Evolutionary conservation across 2,888 invertebrate species (phyloP).

Genomic region (Caenorhabditis wallacei): DNA sequence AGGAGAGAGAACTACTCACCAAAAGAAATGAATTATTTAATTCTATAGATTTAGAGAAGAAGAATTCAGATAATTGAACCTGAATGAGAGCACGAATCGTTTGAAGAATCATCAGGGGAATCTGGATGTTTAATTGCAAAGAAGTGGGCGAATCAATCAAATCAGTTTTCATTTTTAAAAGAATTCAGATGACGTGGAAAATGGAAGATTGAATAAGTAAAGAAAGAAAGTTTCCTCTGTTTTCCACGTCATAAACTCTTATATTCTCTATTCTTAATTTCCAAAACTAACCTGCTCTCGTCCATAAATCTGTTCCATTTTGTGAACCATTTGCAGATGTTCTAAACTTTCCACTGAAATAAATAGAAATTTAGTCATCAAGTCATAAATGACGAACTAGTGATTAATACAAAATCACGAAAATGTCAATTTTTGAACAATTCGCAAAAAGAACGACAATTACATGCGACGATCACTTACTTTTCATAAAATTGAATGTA

Average conservation of each 20-base stretch:
- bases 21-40: slow-evolving; percentile 17
- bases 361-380: background rate
- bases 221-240: background rate
- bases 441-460: slow-evolving; percentile 18
- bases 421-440: slow-evolving; percentile 4
- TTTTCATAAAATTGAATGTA: slow-evolving; percentile 74
- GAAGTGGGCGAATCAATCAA: slow-evolving; percentile 31
- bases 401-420: slow-evolving; percentile 15
- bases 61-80: slow-evolving; percentile 56
- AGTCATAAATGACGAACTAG: background rate
- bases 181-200: slow-evolving; percentile 20
- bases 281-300: slow-evolving; percentile 59
- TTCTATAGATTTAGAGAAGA: slow-evolving; percentile 10
- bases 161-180: background rate
- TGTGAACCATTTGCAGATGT: slow-evolving; percentile 58
- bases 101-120: slow-evolving; percentile 46
- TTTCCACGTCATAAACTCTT: background rate
- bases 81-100: slow-evolving; percentile 60
- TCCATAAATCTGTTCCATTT: slow-evolving; percentile 63
- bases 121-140: slow-evolving; percentile 44
- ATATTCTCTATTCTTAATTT: background rate
- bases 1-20: slow-evolving; percentile 32
- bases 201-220: too few species aligned
- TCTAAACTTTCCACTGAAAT: slow-evolving; percentile 70
- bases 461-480: slow-evolving; percentile 62